phyloP scores from a whole-genome alignment of 2,888 invertebrate species.

The Anthoptus insignis region DNA sequence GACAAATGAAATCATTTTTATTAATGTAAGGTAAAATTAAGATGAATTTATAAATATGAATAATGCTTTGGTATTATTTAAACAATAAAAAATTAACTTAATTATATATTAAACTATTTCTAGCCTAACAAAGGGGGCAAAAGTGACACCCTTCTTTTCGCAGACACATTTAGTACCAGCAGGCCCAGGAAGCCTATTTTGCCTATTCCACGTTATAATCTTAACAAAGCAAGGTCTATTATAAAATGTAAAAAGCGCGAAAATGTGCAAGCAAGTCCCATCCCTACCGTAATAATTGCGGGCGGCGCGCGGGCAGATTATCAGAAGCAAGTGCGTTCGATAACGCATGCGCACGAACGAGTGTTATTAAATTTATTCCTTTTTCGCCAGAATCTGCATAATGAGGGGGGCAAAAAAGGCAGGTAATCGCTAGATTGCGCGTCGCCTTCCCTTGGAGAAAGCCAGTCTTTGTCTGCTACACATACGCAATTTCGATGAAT shows the following conservation, averaged over 20 bases:
- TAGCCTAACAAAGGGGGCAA: too few relatives aligned
- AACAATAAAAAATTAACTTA: too few relatives aligned
- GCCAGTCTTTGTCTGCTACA: slow-evolving; percentile 72
- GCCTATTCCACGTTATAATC: too few relatives aligned
- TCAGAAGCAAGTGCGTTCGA: slow-evolving; percentile 86
- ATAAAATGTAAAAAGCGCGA: slow-evolving; percentile 9
- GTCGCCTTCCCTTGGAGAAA: slow-evolving; percentile 80
- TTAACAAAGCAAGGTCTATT: background rate
- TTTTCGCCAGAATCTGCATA: slow-evolving; percentile 86
- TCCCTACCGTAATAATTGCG: slow-evolving; percentile 69
- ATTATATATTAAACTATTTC: too few relatives aligned
- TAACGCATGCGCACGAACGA: slow-evolving; percentile 85
- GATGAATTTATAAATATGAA: too few relatives aligned
- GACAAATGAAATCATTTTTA: too few relatives aligned
- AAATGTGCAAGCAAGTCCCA: slow-evolving; percentile 25
- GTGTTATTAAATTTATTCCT: slow-evolving; percentile 86
- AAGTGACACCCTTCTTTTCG: too few relatives aligned
- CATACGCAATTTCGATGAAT: slow-evolving; percentile 69
- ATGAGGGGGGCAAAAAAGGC: slow-evolving; percentile 82
- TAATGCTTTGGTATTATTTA: too few relatives aligned
- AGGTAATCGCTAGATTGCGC: slow-evolving; percentile 83
- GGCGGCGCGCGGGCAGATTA: slow-evolving; percentile 81
- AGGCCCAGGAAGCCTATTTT: too few relatives aligned
- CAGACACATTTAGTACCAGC: too few relatives aligned
- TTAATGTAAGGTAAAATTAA: too few relatives aligned